Conservation (phyloP, 2,113 vertebrate species). For the Craseonycteris thonglongyai region DNA sequence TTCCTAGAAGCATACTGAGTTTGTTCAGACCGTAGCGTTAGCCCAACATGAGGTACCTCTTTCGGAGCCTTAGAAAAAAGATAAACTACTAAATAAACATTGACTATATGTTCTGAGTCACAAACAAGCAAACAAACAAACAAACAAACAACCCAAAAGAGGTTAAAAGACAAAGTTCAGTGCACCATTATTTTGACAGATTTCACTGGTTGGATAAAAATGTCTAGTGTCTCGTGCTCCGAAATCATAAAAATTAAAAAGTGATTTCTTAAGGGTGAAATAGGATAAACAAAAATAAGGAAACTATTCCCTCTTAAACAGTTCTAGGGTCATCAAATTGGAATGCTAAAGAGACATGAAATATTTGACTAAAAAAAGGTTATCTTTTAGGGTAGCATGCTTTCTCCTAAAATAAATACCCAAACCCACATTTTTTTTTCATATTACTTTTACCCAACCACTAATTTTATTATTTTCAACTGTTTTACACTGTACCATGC, state of each 20-base stretch:
- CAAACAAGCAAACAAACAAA: too few relatives aligned
- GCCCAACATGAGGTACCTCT: not conserved
- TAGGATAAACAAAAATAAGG: not conserved
- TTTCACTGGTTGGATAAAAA: not conserved
- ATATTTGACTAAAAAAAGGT: not conserved
- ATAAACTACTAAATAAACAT: not conserved
- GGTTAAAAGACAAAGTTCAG: too few relatives aligned
- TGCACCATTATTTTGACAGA: not conserved
- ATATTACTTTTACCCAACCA: not conserved
- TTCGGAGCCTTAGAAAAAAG: not conserved
- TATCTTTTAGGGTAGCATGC: not conserved
- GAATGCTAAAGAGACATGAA: not conserved
- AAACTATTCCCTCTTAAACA: not conserved
- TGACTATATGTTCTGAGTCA: not conserved
- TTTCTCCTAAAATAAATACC: not conserved
- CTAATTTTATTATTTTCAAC: conserved; percentile 29
- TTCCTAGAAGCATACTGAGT: not conserved
- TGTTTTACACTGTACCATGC: not conserved
- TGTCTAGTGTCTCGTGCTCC: not conserved
- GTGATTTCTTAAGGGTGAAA: not conserved
- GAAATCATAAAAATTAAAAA: conserved; percentile 23
- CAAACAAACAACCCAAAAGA: too few relatives aligned
- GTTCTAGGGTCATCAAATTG: not conserved
- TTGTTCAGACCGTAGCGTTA: not conserved
- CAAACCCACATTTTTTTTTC: not conserved